Evolutionary conservation across 2,797 vertebrate species (phyloP).

Genomic region (Notamacropus eugenii): DNA sequence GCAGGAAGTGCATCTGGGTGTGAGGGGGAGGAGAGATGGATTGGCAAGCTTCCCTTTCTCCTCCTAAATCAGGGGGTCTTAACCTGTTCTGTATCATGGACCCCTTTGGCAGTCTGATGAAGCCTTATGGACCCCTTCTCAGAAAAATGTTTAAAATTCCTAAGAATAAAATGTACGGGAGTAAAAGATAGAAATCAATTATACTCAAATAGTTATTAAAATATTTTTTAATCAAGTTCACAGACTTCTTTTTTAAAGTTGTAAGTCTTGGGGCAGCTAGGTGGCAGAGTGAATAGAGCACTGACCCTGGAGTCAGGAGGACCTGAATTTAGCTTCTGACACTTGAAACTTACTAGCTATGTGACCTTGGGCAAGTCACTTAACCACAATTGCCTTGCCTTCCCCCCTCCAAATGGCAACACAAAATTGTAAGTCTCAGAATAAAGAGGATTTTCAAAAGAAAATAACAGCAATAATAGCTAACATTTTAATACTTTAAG

Average conservation of each 20-base stretch:
- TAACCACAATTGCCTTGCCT: too few species aligned
- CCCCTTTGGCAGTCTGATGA: not conserved
- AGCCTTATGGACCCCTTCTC: not conserved
- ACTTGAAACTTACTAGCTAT: too few species aligned
- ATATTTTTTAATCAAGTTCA: not conserved
- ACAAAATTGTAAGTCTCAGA: not conserved
- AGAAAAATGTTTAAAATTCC: not conserved
- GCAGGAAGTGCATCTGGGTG: not conserved
- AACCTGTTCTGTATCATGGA: not conserved
- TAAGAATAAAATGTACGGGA: not conserved
- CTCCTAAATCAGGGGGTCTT: not conserved
- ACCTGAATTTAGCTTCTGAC: too few species aligned
- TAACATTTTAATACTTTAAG: not conserved
- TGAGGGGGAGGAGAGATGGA: too few species aligned
- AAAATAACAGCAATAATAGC: not conserved
- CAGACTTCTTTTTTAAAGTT: not conserved
- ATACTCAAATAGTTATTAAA: not conserved
- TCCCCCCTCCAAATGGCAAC: too few species aligned
- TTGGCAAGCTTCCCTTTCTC: not conserved
- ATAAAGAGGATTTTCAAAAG: not conserved
- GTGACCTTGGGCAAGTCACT: too few species aligned
- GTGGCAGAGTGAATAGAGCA: too few species aligned
- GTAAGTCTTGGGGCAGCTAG: not conserved
- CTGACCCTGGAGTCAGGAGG: too few species aligned
- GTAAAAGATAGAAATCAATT: not conserved